Evolutionary conservation across 2,888 invertebrate species (phyloP).

Genomic region (Branchipolynoe longqiensis): DNA sequence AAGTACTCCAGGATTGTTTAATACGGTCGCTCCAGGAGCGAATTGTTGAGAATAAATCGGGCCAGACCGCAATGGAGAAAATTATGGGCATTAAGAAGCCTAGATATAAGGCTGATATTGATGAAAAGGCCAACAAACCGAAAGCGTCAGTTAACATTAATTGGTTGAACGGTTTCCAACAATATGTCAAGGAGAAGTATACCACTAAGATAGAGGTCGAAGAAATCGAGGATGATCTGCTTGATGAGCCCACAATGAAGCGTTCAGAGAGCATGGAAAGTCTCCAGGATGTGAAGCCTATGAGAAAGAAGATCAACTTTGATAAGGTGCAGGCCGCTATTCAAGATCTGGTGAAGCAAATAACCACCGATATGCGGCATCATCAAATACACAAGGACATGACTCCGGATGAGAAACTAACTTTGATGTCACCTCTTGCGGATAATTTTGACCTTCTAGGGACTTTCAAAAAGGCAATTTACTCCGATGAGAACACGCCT

Average conservation of each 20-base stretch:
- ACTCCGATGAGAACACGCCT: slow-evolving; percentile 1
- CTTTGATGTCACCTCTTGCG: slow-evolving; percentile 43
- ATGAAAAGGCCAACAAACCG: background rate
- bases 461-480: slow-evolving; percentile 48
- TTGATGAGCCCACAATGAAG: slow-evolving; percentile 36
- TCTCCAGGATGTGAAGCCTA: slow-evolving; percentile 30
- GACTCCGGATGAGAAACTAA: slow-evolving; percentile 58
- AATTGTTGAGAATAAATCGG: slow-evolving; percentile 11
- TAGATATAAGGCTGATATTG: background rate
- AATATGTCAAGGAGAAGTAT: slow-evolving; percentile 49
- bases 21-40: slow-evolving; percentile 47
- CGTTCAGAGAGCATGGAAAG: slow-evolving; percentile 35
- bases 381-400: slow-evolving; percentile 50
- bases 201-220: background rate
- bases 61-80: slow-evolving; percentile 14
- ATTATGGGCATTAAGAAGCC: slow-evolving; percentile 32
- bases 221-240: background rate
- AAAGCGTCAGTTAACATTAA: background rate
- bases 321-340: slow-evolving; percentile 67
- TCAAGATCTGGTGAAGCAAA: slow-evolving; percentile 65
- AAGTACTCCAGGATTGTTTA: slow-evolving; percentile 41
- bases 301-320: slow-evolving; percentile 63
- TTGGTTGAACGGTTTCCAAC: slow-evolving; percentile 31
- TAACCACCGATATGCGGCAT: slow-evolving; percentile 64
- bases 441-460: slow-evolving; percentile 50